Conservation (phyloP, 2,888 invertebrate species). For the Phengaris alcon region DNA sequence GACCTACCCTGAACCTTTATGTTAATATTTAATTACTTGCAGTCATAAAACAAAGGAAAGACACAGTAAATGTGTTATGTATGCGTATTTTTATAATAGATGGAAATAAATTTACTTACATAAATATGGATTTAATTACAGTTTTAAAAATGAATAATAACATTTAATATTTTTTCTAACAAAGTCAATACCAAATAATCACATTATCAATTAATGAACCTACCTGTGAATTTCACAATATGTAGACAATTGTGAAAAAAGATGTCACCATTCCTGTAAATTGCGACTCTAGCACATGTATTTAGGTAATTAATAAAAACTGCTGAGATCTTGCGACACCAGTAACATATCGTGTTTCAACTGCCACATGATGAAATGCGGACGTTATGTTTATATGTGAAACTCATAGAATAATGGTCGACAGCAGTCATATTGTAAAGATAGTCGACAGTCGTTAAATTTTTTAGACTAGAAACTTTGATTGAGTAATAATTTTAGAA, state of each 20-base stretch:
- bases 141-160: too few relatives aligned
- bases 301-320: constrained; percentile 2
- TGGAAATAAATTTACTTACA: not conserved
- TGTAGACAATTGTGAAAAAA: not conserved
- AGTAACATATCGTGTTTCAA: not conserved
- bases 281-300: not conserved
- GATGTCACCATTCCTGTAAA: not conserved
- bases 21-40: not conserved
- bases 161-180: too few relatives aligned
- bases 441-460: constrained; percentile 2
- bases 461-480: constrained; percentile 1
- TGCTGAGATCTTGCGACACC: constrained; percentile 3
- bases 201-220: too few relatives aligned
- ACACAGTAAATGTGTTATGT: not conserved
- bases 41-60: not conserved
- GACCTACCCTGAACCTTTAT: not conserved
- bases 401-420: not conserved
- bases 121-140: too few relatives aligned
- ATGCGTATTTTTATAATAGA: not conserved
- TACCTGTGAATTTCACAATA: too few relatives aligned
- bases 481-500: not conserved
- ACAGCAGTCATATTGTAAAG: constrained; percentile 3
- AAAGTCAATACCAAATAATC: too few relatives aligned
- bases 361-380: constrained; percentile 13
- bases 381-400: not conserved